These are phyloP conservation scores for Arvicanthis niloticus DNA, from an alignment of 2,113 vertebrate species.

Conservation along the genomic window DNA sequence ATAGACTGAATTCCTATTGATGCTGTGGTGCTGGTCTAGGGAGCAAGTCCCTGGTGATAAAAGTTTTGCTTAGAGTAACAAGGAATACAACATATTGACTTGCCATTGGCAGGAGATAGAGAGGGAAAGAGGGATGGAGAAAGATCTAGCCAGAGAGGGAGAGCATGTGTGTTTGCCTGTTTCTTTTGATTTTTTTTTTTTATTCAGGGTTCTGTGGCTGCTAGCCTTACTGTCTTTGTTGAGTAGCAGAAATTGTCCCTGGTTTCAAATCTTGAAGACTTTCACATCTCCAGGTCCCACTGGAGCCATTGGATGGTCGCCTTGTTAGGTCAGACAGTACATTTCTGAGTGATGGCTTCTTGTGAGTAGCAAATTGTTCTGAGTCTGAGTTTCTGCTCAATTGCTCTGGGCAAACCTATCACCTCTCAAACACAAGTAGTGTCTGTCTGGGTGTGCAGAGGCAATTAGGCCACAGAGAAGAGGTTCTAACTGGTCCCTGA, in stretches of 20 bases:
- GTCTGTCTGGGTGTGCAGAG: background rate
- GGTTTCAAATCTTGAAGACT: background rate
- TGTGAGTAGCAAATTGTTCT: conserved; percentile 53
- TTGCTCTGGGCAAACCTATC: conserved; percentile 39
- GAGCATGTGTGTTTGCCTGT: background rate
- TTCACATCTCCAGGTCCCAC: conserved; percentile 13
- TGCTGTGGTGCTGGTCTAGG: background rate
- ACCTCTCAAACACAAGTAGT: background rate
- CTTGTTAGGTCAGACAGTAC: background rate
- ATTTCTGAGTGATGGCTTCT: conserved; percentile 59
- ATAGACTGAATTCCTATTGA: background rate
- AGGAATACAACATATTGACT: background rate
- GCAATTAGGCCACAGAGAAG: background rate
- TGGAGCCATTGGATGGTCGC: background rate
- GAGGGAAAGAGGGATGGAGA: background rate
- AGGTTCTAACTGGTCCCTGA: background rate
- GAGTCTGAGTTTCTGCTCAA: conserved; percentile 45
- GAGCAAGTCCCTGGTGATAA: background rate
- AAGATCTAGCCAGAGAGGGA: background rate
- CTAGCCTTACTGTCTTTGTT: background rate
- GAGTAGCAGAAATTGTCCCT: background rate
- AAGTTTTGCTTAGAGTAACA: background rate
- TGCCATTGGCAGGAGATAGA: background rate
- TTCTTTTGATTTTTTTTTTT: background rate
- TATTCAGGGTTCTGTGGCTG: background rate